Base-by-base conservation (phyloP, 2,888 invertebrate species). In the Chaetogeoica ovagalla region DNA sequence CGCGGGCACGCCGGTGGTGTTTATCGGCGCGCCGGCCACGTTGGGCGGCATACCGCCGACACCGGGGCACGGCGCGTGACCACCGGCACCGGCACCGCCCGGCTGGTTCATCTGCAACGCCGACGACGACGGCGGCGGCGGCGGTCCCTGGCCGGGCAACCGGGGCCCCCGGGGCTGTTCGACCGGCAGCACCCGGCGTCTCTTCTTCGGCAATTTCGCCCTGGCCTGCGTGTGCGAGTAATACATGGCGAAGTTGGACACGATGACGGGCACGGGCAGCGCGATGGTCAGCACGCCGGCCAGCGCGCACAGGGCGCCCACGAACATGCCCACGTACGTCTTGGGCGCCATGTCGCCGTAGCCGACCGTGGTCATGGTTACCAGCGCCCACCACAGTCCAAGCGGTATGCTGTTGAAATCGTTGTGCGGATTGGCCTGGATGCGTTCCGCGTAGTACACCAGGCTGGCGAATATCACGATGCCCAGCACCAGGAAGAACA, bases 281-380 rank as follows among this genome's bases (percentile, higher is more conserved):
- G 98, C 98, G 88, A 99, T 97, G 86, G 98, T 98, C 85, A 99
- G 90, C 86, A 99, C 98, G 88, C 99, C 99, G 85, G 97, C 96
- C 84, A 99, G 90, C 83, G 99, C 98, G 88, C 98, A 99, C 71
- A 99, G 90, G 21, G 97, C 97, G 84, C 98, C 98, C 83, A 98
- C 97, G 86, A 98, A 96, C 98, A 98, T 98, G 83, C 98, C 98
- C 83, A 96, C 94, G 87, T 98, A 98, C 65, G 98, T 98, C 88
- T 97, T 97, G 82, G 98, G 97, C 84, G 94, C 96, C 97, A 98
- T 98, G 88, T 98, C 97, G 82, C 98, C 98, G 87, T 98, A 98
- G 66, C 98, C 98, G 82, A 98, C 97, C 0, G 96, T 97, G 84
- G 98, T 98, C 98, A 98, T 98, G 84, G 98, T 98, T 84, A 98